Conservation (phyloP, 2,888 invertebrate genomes). For the Neocrepidodera transversa region DNA sequence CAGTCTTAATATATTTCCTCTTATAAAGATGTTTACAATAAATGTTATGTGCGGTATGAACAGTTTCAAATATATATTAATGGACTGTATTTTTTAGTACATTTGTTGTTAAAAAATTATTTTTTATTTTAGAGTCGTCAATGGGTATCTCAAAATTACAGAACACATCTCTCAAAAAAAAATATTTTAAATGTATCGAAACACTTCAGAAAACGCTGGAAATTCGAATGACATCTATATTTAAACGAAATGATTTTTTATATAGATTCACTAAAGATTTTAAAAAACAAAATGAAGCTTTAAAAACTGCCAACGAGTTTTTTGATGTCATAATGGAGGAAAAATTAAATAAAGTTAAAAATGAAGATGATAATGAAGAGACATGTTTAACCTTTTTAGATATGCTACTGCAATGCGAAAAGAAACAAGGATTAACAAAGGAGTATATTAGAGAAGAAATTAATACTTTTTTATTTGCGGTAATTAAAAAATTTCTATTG, state of each 20-base stretch:
- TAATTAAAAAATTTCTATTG: slow-evolving; percentile 4
- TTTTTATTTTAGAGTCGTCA: slow-evolving; percentile 72
- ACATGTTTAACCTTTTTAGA: slow-evolving; percentile 16
- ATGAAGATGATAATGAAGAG: not conserved
- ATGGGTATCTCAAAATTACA: slow-evolving; percentile 83
- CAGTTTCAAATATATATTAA: not conserved
- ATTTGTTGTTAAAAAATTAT: not conserved
- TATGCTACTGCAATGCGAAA: slow-evolving; percentile 4
- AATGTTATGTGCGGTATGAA: slow-evolving; percentile 69
- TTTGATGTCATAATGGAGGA: slow-evolving; percentile 17
- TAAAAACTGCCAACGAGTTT: slow-evolving; percentile 16
- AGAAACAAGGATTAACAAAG: not conserved
- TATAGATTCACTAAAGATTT: slow-evolving; percentile 66
- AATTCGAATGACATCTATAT: slow-evolving; percentile 55
- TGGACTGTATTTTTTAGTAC: not conserved
- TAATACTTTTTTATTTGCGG: slow-evolving; percentile 26
- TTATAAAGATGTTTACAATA: slow-evolving; percentile 67
- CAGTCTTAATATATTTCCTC: slow-evolving; percentile 67
- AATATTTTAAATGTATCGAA: slow-evolving; percentile 76
- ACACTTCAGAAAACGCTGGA: slow-evolving; percentile 52
- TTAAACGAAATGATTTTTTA: slow-evolving; percentile 62
- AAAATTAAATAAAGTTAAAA: slow-evolving; percentile 2
- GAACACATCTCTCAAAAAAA: slow-evolving; percentile 66
- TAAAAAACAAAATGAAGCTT: slow-evolving; percentile 61
- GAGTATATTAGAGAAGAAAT: slow-evolving; percentile 24